These are phyloP conservation scores for Siderastrea radians DNA, from an alignment of 92 coral and sea anemone species.

Conservation along the genomic window DNA sequence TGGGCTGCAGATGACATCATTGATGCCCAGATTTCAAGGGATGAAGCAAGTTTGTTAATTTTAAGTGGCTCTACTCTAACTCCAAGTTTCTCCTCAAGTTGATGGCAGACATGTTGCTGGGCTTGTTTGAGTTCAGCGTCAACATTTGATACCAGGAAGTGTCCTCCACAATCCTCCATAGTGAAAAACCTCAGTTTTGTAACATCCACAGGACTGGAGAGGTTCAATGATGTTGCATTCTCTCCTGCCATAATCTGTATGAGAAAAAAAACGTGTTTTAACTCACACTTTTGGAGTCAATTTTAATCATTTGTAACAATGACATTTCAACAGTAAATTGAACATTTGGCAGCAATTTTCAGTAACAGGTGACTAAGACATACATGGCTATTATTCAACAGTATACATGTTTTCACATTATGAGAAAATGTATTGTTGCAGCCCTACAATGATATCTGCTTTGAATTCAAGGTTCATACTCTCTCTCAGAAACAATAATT, in stretches of 20 bases:
- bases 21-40: slow-evolving; percentile 91
- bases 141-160: slow-evolving; percentile 82
- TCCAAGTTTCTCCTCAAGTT: slow-evolving; percentile 74
- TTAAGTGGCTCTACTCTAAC: slow-evolving; percentile 74
- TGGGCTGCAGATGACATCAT: slow-evolving; percentile 93
- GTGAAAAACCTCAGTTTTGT: slow-evolving; percentile 80
- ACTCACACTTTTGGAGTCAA: too few species aligned
- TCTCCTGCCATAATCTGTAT: slow-evolving; percentile 90
- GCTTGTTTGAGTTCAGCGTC: slow-evolving; percentile 78
- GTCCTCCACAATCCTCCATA: slow-evolving; percentile 79
- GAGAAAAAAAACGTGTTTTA: not conserved
- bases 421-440: too few species aligned
- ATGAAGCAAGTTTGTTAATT: slow-evolving; percentile 83
- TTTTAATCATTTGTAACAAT: too few species aligned
- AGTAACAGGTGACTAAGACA: too few species aligned
- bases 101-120: slow-evolving; percentile 80
- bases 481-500: too few species aligned
- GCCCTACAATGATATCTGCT: too few species aligned
- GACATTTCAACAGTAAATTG: too few species aligned
- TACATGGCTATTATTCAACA: too few species aligned
- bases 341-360: too few species aligned
- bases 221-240: slow-evolving; percentile 64
- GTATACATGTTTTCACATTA: too few species aligned
- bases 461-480: too few species aligned
- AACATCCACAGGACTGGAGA: slow-evolving; percentile 74